Evolutionary conservation across 2,797 vertebrate genomes (phyloP).

Genomic region (Amblyopsis hoosieri): DNA sequence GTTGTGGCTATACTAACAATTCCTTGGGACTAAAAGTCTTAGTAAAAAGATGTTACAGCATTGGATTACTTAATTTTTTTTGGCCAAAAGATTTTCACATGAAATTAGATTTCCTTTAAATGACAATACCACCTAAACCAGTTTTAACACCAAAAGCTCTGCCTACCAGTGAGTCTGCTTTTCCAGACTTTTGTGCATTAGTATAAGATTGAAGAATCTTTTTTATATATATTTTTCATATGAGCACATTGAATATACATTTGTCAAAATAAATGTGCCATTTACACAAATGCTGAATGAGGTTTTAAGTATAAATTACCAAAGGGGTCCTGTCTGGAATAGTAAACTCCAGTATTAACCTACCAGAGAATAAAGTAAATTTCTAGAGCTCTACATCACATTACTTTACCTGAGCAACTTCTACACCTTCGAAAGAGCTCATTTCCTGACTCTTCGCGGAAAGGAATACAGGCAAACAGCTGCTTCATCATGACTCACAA

Average conservation of each 20-base stretch:
- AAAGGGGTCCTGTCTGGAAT: constrained; percentile 52
- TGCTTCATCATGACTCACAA: constrained; percentile 36
- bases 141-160: constrained; percentile 12
- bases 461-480: constrained; percentile 33
- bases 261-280: constrained; percentile 64
- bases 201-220: constrained; percentile 57
- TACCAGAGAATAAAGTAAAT: constrained; percentile 40
- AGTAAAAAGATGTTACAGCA: constrained; percentile 11
- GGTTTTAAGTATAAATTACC: constrained; percentile 47
- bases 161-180: background rate
- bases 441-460: constrained; percentile 34
- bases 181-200: constrained; percentile 41
- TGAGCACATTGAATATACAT: constrained; percentile 29
- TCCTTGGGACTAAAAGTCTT: background rate
- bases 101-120: constrained; percentile 25
- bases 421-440: constrained; percentile 18
- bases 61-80: background rate
- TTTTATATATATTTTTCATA: constrained; percentile 31
- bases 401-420: constrained; percentile 65
- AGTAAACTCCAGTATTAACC: constrained; percentile 30
- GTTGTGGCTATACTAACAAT: background rate
- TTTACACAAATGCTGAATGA: constrained; percentile 39
- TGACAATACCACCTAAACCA: background rate
- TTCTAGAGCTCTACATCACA: constrained; percentile 54
- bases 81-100: constrained; percentile 18